These are phyloP conservation scores for Halcyon malimbica DNA, from an alignment of 2,113 vertebrate species.

Conservation along the genomic window DNA sequence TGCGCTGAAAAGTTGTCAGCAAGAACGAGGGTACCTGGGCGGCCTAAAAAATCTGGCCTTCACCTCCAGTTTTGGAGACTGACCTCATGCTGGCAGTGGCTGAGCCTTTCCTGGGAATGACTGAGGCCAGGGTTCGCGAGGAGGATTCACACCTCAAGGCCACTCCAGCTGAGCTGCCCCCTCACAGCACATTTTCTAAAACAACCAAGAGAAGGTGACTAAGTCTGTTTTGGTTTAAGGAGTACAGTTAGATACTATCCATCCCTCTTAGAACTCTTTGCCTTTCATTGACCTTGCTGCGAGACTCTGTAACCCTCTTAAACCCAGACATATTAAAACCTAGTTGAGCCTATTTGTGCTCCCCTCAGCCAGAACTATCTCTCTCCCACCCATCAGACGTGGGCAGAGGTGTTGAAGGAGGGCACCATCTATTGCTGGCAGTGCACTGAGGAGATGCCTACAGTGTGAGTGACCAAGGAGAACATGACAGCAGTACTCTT, in stretches of 20 bases:
- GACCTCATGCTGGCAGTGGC: not conserved
- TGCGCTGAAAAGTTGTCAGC: not conserved
- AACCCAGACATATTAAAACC: not conserved
- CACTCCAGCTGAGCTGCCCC: not conserved
- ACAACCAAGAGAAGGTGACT: not conserved
- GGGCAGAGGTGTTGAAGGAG: not conserved
- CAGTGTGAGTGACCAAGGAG: accelerated
- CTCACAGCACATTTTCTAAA: not conserved
- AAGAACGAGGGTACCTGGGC: not conserved
- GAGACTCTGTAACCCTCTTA: not conserved
- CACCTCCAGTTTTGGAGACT: not conserved
- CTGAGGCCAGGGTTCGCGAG: not conserved
- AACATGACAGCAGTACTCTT: not conserved
- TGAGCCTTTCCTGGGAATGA: not conserved
- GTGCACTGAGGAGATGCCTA: not conserved
- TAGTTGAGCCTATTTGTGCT: not conserved
- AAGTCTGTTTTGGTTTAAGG: not conserved
- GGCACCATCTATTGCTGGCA: not conserved
- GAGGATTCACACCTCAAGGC: not conserved
- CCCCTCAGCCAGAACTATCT: not conserved
- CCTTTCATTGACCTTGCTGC: not conserved
- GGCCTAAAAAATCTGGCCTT: not conserved
- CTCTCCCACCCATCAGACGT: not conserved
- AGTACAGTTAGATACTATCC: not conserved
- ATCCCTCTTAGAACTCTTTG: not conserved